Evolutionary conservation across 2,888 invertebrate genomes (phyloP), one percentile per base, ranked within the genome.

Genomic region (Sarcophaga carnaria): DNA sequence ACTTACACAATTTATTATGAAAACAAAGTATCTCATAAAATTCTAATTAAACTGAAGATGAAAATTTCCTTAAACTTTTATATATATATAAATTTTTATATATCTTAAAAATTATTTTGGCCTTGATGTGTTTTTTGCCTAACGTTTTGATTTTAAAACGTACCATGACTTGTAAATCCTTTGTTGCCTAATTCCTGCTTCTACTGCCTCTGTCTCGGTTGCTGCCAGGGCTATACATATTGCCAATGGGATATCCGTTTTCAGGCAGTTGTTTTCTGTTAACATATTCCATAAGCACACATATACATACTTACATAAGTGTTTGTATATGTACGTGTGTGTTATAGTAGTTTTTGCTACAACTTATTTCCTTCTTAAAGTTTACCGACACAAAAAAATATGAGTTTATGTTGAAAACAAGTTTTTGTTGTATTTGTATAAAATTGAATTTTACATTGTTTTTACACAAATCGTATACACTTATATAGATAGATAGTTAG

Each of bases 361-460:
- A 81, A 72, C 62, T 74, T 64, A 78, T 74, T 82, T 74, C 64
- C 78, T 74, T 74, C 27, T 78, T 60, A 82, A 49, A 74, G 60
- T 80, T 70, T 45, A 80, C 47, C 66, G 62, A 22, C 27, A 80
- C 76, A 22, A 84, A 76, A 66, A 59, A 76, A 82, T 79, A 81
- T 84, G 79, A 80, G 80, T 80, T 86, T 80, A 77, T 79, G 80
- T 76, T 67, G 66, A 75, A n/a, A 59, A 79, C 54, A 79, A 74
- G 69, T 83, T 79, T 64, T 17, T 74, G 71, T 81, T 81, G 70
- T 71, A 84, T 78, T 81, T 76, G 62, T 67, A 47, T 72, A 59
- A 86, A 86, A 86, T 83, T 83, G 67, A 83, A 80, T 76, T 70
- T 74, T 66, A 14, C 49, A 25, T 83, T 77, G 77, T 78, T 84